Conservation (phyloP, 2,797 vertebrate species). For the Denticeps clupeoides region DNA sequence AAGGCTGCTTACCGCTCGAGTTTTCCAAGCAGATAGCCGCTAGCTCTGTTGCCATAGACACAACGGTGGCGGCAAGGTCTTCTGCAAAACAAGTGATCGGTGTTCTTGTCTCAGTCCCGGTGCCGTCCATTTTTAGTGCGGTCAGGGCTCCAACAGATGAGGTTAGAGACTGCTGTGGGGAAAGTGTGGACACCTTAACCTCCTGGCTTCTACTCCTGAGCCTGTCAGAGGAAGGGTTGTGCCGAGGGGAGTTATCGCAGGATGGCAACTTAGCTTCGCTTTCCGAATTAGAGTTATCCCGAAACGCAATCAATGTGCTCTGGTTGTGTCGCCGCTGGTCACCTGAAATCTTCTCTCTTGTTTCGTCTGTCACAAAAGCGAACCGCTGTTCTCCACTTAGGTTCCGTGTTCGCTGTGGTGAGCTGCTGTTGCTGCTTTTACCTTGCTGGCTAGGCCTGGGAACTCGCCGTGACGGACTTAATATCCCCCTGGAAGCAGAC, state of each 20-base stretch:
- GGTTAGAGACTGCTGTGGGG: constrained; percentile 49
- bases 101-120: constrained; percentile 57
- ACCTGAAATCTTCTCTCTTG: background rate
- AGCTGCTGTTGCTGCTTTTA: background rate
- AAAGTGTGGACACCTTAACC: constrained; percentile 51
- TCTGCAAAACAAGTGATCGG: constrained; percentile 86
- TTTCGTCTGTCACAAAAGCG: background rate
- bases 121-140: constrained; percentile 59
- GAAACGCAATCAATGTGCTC: too few species aligned
- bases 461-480: too few species aligned
- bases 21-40: constrained; percentile 97
- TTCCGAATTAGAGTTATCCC: background rate
- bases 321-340: background rate
- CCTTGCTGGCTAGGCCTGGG: too few species aligned
- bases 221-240: constrained; percentile 39
- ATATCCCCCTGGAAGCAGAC: too few species aligned
- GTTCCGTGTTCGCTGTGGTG: background rate
- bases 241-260: constrained; percentile 22
- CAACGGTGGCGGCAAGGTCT: constrained; percentile 87
- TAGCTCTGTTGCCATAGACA: constrained; percentile 98
- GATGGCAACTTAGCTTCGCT: constrained; percentile 16
- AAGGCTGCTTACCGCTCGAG: constrained; percentile 89
- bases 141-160: constrained; percentile 47
- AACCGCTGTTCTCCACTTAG: background rate
- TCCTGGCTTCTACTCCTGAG: constrained; percentile 40